Conservation (phyloP, 2,888 invertebrate species). For the Junonia oenone region DNA sequence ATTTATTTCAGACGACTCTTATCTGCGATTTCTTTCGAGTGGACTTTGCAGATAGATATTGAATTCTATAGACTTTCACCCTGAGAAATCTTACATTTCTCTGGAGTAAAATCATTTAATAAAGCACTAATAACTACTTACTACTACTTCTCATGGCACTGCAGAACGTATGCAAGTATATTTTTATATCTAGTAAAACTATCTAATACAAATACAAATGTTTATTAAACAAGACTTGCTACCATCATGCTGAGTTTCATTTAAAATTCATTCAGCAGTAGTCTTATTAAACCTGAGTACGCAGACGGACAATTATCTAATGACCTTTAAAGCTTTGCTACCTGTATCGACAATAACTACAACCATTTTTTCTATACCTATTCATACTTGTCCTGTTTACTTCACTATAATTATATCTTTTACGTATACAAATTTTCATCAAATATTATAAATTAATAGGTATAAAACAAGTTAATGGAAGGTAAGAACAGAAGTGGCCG, state of each 20-base stretch:
- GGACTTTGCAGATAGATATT: neutral
- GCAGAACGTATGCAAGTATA: too few relatives aligned
- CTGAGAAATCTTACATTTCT: neutral
- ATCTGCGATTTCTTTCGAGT: neutral
- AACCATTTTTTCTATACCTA: too few relatives aligned
- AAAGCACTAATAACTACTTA: neutral
- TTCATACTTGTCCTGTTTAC: too few relatives aligned
- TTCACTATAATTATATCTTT: neutral
- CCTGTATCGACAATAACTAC: too few relatives aligned
- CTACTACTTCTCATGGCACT: neutral
- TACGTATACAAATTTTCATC: neutral
- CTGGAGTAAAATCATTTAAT: neutral
- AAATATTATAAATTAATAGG: neutral
- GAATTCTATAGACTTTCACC: neutral
- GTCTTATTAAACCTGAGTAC: too few relatives aligned
- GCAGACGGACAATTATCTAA: too few relatives aligned
- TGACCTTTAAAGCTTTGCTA: too few relatives aligned
- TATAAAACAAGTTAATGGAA: neutral
- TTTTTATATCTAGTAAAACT: neutral
- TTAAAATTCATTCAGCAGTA: too few relatives aligned
- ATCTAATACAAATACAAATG: neutral
- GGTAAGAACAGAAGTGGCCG: constrained; percentile 21
- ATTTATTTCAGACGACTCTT: neutral
- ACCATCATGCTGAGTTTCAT: too few relatives aligned
- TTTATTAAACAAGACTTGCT: too few relatives aligned